These are phyloP conservation scores for Xestia xanthographa DNA, from an alignment of 2,888 invertebrate species.

Conservation along the genomic window DNA sequence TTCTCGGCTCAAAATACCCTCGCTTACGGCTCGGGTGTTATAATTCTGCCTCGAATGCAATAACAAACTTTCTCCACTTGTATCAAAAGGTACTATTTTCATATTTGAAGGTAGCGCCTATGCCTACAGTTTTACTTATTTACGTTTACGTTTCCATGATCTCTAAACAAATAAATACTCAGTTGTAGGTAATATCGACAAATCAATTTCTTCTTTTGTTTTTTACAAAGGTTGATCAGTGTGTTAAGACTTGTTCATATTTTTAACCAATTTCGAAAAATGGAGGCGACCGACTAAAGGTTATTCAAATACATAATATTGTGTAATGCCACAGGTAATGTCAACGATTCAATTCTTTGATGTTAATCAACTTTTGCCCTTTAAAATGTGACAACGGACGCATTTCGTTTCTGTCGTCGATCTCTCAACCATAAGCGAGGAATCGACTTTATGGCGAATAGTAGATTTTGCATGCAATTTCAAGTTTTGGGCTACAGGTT, in stretches of 20 bases:
- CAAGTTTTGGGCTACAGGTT: conserved; percentile 72
- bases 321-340: conserved; percentile 29
- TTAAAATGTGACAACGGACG: conserved; percentile 72
- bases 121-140: background rate
- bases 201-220: background rate
- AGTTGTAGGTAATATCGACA: too few species aligned
- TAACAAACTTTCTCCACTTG: too few species aligned
- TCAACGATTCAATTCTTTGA: conserved; percentile 61
- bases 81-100: too few species aligned
- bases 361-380: conserved; percentile 69
- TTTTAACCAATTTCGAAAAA: background rate
- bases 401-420: conserved; percentile 72
- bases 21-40: too few species aligned
- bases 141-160: background rate
- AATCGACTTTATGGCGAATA: conserved; percentile 75
- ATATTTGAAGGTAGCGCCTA: background rate
- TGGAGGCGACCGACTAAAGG: background rate
- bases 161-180: background rate
- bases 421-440: conserved; percentile 72
- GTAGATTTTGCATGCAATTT: conserved; percentile 80
- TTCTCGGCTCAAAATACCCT: too few species aligned
- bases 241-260: background rate
- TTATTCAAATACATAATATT: background rate
- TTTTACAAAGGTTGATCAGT: background rate
- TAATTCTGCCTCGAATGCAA: too few species aligned